Evolutionary conservation across 64 coral and sea anemone genomes (phyloP).

Genomic region (Montipora foliosa): DNA sequence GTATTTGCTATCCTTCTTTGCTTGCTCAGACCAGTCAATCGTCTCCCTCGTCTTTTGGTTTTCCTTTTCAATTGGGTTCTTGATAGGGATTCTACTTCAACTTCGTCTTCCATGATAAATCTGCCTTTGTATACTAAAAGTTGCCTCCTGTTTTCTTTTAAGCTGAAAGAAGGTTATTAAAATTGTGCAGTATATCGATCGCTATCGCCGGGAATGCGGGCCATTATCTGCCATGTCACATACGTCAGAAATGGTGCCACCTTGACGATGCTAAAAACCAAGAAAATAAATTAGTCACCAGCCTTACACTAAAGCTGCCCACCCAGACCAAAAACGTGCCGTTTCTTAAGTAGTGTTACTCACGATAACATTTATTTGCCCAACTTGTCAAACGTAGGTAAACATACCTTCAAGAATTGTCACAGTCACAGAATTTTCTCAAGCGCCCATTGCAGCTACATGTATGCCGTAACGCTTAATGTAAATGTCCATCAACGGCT

Average conservation of each 20-base stretch:
- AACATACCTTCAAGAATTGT: slow-evolving; percentile 19
- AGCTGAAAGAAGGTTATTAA: slow-evolving; percentile 8
- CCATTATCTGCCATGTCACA: slow-evolving; percentile 25
- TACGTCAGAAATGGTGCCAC: slow-evolving; percentile 29
- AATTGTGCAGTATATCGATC: slow-evolving; percentile 19
- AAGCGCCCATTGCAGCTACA: neutral
- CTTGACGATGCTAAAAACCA: neutral
- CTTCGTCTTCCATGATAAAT: slow-evolving; percentile 16
- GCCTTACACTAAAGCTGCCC: neutral
- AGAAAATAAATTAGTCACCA: slow-evolving; percentile 18
- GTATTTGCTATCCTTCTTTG: slow-evolving; percentile 77
- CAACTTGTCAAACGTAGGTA: neutral
- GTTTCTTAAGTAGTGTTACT: neutral
- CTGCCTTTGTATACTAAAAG: neutral
- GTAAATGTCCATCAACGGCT: slow-evolving; percentile 12
- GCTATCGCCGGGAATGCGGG: slow-evolving; percentile 7
- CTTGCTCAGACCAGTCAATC: slow-evolving; percentile 68
- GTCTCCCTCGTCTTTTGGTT: slow-evolving; percentile 55
- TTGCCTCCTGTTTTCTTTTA: slow-evolving; percentile 46
- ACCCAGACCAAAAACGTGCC: neutral
- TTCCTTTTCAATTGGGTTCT: slow-evolving; percentile 43
- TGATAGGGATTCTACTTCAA: neutral
- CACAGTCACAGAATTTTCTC: neutral
- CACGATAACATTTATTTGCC: neutral
- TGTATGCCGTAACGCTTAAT: neutral